Base-by-base conservation (phyloP, 2,888 invertebrate species). In the Diadegma fenestrale region DNA sequence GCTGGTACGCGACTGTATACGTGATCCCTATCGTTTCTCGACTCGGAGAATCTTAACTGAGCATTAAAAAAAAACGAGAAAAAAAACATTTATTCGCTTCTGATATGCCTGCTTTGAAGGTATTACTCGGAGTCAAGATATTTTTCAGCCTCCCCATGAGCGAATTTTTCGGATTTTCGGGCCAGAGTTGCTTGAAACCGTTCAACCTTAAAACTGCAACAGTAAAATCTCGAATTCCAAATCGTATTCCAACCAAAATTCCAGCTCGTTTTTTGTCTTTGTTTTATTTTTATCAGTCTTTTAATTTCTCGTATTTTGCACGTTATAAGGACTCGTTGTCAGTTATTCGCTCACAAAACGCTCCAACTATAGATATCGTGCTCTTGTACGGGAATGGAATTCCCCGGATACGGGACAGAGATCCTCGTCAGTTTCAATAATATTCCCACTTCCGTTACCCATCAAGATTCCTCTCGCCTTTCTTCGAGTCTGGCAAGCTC, bases 381-480 rank as follows among this genome's bases (percentile, higher is more conserved):
- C 58, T 61, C 61, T 33, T 61, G 77, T n/a, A 61, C 69, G 43
- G 45, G 30, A 37, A 71, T 33, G 71, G 33, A 79, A 79, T 79
- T 71, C 69, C 48, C 43, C 17, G 26, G 17, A 33, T 78, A 72
- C 43, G 43, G 17, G 22, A 14, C 30, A n/a, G n/a, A 66, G 45
- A 37, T 48, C 73, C 43, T 58, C 41, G 80, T 68, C 80, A 75
- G 54, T 73, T 75, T 80, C 80, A 75, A 80, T 75, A 68, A 43
- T 54, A 75, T 75, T 64, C 41, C 41, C 41, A 22, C 43, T 64
- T 71, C 51, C 63, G 5, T n/a, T 69, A 51, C 43, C 54, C 78
- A 69, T 78, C 78, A 61, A 68, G 61, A 69, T 78, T 69, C 61
- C 58, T 78, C n/a, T 69, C 58, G 69, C 14, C 54, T 68, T 69